Percentiles rank a stretch among this genome's conserved stretches.
These are phyloP conservation scores for Rhinophrynus dorsalis DNA, from an alignment of 2,797 vertebrate species.

Conservation along the genomic window DNA sequence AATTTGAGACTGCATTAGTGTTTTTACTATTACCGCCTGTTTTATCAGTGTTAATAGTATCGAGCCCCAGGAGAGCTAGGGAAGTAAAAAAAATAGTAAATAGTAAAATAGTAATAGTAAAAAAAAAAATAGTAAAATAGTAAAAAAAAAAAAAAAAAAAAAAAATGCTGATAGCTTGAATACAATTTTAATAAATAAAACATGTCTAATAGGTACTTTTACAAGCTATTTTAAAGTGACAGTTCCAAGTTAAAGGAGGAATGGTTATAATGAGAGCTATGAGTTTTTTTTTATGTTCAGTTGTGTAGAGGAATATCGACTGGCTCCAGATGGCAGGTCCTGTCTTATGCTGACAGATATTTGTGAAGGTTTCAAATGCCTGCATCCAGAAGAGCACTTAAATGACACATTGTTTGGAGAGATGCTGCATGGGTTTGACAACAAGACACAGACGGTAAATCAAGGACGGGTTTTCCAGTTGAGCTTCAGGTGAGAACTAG, in stretches of 20 bases:
- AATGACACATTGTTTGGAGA: slow-evolving; percentile 95
- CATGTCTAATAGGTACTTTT: no score
- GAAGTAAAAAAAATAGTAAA: no score
- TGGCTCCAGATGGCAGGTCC: slow-evolving; percentile 89
- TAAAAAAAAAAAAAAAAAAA: no score
- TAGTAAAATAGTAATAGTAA: no score
- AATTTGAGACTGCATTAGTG: no score
- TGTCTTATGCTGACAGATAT: slow-evolving; percentile 89
- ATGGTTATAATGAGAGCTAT: not conserved
- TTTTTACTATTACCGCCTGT: no score
- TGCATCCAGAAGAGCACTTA: slow-evolving; percentile 82
- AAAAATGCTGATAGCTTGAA: no score
- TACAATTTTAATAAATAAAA: no score
- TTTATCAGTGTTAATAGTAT: no score
- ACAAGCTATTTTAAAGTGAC: no score
- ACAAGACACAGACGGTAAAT: slow-evolving; percentile 91
- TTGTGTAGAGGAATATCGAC: slow-evolving; percentile 95
- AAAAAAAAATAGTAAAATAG: no score
- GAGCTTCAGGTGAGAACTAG: slow-evolving; percentile 86
- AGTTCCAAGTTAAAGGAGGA: not conserved
- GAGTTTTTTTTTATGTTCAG: slow-evolving; percentile 59
- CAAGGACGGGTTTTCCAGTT: slow-evolving; percentile 97
- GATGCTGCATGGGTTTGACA: slow-evolving; percentile 96
- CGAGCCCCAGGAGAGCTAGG: no score
- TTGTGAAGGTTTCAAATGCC: slow-evolving; percentile 89